Percentiles rank a stretch among this genome's conserved stretches.
Conservation (phyloP, 1,140 invertebrate species). For the Bombus pyrosoma region DNA sequence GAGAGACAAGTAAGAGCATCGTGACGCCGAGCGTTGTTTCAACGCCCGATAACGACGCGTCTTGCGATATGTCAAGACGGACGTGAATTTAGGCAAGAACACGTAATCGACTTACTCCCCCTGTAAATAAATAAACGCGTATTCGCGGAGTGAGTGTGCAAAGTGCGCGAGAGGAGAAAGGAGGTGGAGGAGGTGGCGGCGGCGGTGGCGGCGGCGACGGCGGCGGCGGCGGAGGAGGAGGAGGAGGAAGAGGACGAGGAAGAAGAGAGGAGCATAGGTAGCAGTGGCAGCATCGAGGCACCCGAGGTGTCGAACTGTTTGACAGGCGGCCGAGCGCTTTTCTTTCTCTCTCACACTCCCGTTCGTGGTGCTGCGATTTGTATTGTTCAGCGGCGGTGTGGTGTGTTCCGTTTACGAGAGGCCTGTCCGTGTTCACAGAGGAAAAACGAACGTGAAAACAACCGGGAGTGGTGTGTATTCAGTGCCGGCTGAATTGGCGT, state of each 20-base stretch:
- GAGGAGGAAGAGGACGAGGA: conserved; percentile 46
- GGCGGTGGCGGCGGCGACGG: conserved; percentile 24
- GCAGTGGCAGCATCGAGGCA: conserved; percentile 59
- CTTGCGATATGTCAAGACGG: conserved; percentile 51
- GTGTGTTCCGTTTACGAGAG: conserved; percentile 34
- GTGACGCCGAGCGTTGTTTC: conserved; percentile 46
- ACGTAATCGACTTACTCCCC: conserved; percentile 47
- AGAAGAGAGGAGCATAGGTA: conserved; percentile 61
- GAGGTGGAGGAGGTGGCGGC: conserved; percentile 47
- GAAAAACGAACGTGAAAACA: conserved; percentile 46
- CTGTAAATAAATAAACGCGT: conserved; percentile 65
- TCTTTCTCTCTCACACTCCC: conserved; percentile 43
- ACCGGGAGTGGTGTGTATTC: conserved; percentile 56
- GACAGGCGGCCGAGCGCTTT: conserved; percentile 60
- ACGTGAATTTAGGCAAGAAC: conserved; percentile 54
- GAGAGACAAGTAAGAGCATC: conserved; percentile 24
- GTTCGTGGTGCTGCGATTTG: conserved; percentile 47
- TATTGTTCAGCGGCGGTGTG: conserved; percentile 45
- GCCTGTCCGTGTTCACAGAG: conserved; percentile 27
- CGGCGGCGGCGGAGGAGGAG: conserved; percentile 14
- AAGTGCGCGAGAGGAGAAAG: conserved; percentile 61
- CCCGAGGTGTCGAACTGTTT: conserved; percentile 63
- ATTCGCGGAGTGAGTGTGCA: conserved; percentile 62
- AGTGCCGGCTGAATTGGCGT: conserved; percentile 49
- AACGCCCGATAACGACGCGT: conserved; percentile 42